These are phyloP conservation scores for Pseudochromis fuscus DNA, from an alignment of 2,797 vertebrate species.

Conservation along the genomic window DNA sequence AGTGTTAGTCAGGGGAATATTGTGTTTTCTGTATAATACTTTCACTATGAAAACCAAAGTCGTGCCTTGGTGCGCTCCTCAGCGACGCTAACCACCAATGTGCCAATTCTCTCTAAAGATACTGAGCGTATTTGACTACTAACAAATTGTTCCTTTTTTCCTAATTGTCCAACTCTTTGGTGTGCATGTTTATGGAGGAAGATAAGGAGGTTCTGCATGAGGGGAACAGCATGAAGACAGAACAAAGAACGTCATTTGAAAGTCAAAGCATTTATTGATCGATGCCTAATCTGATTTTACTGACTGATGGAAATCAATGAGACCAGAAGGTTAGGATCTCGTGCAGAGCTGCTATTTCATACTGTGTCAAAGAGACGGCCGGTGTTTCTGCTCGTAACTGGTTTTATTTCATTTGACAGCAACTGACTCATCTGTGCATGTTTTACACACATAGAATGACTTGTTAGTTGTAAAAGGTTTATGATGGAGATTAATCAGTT, in stretches of 20 bases:
- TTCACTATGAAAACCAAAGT: constrained; percentile 59
- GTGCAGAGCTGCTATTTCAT: constrained; percentile 41
- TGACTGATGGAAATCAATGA: constrained; percentile 63
- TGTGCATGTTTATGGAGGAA: constrained; percentile 33
- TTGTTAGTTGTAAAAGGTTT: not conserved
- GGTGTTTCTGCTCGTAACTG: constrained; percentile 19
- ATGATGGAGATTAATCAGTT: not conserved
- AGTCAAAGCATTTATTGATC: constrained; percentile 70
- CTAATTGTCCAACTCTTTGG: not conserved
- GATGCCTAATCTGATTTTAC: constrained; percentile 60
- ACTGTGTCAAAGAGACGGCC: not conserved
- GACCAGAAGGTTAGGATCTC: constrained; percentile 19
- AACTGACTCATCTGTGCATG: constrained; percentile 36
- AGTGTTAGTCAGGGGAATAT: constrained; percentile 13
- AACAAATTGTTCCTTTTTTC: not conserved
- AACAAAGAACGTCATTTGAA: constrained; percentile 66
- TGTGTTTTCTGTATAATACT: not conserved
- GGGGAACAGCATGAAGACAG: constrained; percentile 34
- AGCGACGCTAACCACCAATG: constrained; percentile 49
- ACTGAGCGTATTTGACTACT: constrained; percentile 1
- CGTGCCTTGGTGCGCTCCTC: constrained; percentile 58
- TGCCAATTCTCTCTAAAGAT: constrained; percentile 49
- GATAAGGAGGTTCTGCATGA: constrained; percentile 27
- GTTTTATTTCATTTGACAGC: constrained; percentile 3
- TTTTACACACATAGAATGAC: constrained; percentile 27